A percentile compares a stretch with the other conserved stretches of the same genome.
Conservation (phyloP, 1,140 invertebrate genomes). For the Cyclina sinensis region DNA sequence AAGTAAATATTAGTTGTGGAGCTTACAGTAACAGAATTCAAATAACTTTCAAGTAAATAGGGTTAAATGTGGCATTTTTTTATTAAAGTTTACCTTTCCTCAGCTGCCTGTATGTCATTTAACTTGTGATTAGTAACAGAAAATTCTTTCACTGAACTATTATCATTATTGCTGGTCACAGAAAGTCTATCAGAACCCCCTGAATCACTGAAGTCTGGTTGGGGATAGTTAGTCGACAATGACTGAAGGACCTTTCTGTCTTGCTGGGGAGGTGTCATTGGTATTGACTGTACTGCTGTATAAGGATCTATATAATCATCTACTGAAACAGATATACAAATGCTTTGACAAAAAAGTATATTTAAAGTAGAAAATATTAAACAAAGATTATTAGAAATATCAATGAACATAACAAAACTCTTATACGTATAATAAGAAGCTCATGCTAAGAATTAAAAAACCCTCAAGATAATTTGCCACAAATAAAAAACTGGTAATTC, state of each 20-base stretch:
- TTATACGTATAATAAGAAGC: too few relatives aligned
- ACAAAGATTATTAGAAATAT: too few relatives aligned
- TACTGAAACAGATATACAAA: background rate
- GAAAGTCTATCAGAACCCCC: slow-evolving; percentile 40
- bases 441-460: too few relatives aligned
- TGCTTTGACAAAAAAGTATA: too few relatives aligned
- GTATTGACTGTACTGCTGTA: slow-evolving; percentile 65
- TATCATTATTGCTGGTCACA: slow-evolving; percentile 39
- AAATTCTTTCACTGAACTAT: slow-evolving; percentile 11
- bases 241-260: slow-evolving; percentile 44
- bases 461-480: too few relatives aligned
- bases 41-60: too few relatives aligned
- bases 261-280: slow-evolving; percentile 47
- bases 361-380: too few relatives aligned
- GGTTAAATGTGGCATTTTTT: too few relatives aligned
- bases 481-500: too few relatives aligned
- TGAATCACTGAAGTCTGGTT: slow-evolving; percentile 63
- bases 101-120: background rate
- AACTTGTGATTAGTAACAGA: slow-evolving; percentile 62
- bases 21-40: too few relatives aligned
- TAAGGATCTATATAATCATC: slow-evolving; percentile 64
- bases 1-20: too few relatives aligned
- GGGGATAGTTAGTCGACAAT: slow-evolving; percentile 37
- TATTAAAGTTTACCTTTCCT: slow-evolving; percentile 12
- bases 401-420: too few relatives aligned